phyloP scores from a whole-genome alignment of 2,888 invertebrate genomes.

The Cephus pygmeus region DNA sequence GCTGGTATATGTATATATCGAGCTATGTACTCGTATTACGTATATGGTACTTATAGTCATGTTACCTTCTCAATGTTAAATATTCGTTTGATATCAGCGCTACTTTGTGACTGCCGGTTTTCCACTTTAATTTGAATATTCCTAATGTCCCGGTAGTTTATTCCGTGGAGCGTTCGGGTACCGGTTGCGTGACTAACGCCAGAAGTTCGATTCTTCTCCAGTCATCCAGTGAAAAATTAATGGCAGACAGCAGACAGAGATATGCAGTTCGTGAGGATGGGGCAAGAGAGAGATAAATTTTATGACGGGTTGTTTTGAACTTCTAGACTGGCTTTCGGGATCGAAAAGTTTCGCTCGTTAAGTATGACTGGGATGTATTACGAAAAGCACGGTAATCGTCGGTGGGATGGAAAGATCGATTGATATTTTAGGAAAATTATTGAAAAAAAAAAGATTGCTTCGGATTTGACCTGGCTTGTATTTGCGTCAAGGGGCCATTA shows the following conservation, averaged over 20 bases:
- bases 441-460: neutral
- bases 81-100: neutral
- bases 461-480: neutral
- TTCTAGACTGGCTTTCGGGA: neutral
- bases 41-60: neutral
- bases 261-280: neutral
- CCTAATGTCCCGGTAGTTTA: neutral
- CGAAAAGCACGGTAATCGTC: no score
- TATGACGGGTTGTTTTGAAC: neutral
- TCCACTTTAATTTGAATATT: neutral
- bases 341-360: neutral
- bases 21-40: neutral
- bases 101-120: neutral
- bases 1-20: neutral
- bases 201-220: neutral
- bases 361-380: neutral
- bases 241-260: neutral
- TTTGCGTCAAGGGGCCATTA: neutral
- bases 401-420: neutral
- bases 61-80: neutral
- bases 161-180: neutral
- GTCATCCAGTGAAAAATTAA: neutral
- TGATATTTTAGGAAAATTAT: neutral
- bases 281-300: constrained; percentile 5
- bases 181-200: neutral